Base-by-base conservation (phyloP, 2,888 invertebrate genomes). In the Hypolimnas misippus region DNA sequence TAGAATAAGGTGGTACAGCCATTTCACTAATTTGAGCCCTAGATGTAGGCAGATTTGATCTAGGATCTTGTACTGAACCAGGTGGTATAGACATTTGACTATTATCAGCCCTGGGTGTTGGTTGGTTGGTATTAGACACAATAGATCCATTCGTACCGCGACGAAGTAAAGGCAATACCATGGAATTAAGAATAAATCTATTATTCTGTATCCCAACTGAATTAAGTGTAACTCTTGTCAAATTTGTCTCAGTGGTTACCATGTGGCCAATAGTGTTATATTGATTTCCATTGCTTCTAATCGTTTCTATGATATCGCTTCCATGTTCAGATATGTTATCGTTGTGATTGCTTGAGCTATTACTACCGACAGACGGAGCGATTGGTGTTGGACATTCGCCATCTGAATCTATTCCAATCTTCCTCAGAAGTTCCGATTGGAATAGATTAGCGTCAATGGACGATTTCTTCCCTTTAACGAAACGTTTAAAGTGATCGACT, bases 401-500 rank as follows among this genome's bases (percentile, higher is more conserved):
- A 0, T 40, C 40, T 17, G 21, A 16, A 5, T 46, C 44, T 5
- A 63, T n/a, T 3, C 62, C 67, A 3, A 65, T 17, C 38, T 56
- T 51, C 46, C 57, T 21, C 8, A 67, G 42, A 14, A 65, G 49
- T 8, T 52, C 64, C 4, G 53, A 25, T 60, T 66, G 53, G 29
- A 74, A 74, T 14, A 74, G 42, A 5, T 63, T 38, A 1, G 58
- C 33, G 33, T 74, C 68, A 0, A 74, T 59, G 5, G 42, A 21
- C 0, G 71, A 68, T 0, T 33, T 50, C 66, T 63, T 65, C 1
- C 80, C 76, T 4, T 69, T 78, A 0, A 78, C 21, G 50, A 77
- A 82, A 66, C 79, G 78, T 44, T 82, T 73, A 57, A 81, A 89
- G 14, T 89, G 81, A 17, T 74, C 69, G 0, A 68, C 75, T 1